Percentiles rank a stretch among this genome's conserved stretches.
These are phyloP conservation scores for Saccostrea echinata DNA, from an alignment of 1,140 invertebrate species.

Conservation along the genomic window DNA sequence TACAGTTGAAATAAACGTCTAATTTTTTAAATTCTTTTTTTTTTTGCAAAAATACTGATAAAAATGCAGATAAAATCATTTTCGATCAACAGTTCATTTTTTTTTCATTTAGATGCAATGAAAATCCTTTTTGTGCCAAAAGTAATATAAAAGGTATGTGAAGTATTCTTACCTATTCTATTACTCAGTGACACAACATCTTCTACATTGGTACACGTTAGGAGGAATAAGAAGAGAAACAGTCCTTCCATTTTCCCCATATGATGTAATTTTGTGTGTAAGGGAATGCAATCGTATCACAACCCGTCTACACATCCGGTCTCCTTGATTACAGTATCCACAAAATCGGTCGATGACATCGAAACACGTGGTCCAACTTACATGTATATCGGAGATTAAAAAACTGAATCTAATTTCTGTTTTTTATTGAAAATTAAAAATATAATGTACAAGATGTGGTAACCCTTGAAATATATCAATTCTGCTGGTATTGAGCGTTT, in stretches of 20 bases:
- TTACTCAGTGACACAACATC: not conserved
- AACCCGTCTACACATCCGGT: conserved; percentile 20
- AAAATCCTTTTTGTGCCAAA: too few species aligned
- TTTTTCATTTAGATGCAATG: not conserved
- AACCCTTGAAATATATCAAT: too few species aligned
- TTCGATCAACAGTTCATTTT: not conserved
- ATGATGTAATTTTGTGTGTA: conserved; percentile 15
- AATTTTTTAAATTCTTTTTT: not conserved
- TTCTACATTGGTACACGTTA: not conserved
- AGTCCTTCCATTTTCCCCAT: not conserved
- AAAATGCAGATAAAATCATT: not conserved
- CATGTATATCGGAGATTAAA: too few species aligned
- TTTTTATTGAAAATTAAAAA: too few species aligned
- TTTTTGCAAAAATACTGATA: not conserved
- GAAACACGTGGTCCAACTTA: not conserved
- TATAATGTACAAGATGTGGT: too few species aligned
- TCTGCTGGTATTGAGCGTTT: too few species aligned
- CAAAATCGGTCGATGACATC: not conserved
- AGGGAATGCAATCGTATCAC: not conserved
- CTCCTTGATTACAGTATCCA: conserved; percentile 21
- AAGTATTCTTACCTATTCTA: not conserved
- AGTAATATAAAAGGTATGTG: not conserved
- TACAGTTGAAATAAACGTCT: not conserved
- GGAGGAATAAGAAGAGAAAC: not conserved
- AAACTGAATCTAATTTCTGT: too few species aligned